Evolutionary conservation across 2,888 invertebrate genomes (phyloP).

Genomic region (Cybosia mesomella): DNA sequence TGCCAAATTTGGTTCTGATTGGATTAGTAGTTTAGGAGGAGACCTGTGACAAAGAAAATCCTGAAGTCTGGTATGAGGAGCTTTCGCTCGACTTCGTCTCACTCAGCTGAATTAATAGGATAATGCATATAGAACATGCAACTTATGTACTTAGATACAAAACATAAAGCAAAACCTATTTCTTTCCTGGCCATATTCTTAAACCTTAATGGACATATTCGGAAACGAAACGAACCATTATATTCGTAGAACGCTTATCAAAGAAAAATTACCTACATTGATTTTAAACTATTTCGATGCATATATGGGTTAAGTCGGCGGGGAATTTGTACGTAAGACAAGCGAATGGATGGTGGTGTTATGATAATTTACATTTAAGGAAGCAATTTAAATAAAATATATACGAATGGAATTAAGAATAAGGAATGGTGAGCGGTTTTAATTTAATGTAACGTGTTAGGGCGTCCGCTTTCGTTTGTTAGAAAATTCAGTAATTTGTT

Average conservation of each 20-base stretch:
- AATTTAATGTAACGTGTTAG: neutral
- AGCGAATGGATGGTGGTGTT: neutral
- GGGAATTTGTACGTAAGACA: neutral
- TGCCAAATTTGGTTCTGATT: too few species aligned
- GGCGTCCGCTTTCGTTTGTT: too few species aligned
- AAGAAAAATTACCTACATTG: neutral
- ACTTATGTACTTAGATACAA: too few species aligned
- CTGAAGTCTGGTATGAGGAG: too few species aligned
- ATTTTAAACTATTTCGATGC: neutral
- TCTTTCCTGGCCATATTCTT: neutral
- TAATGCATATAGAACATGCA: too few species aligned
- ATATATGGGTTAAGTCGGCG: neutral
- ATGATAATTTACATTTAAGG: slow-evolving; percentile 4
- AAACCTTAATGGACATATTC: too few species aligned
- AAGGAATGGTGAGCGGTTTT: neutral
- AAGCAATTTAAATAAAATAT: neutral
- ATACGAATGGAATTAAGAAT: neutral
- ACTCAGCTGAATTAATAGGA: too few species aligned
- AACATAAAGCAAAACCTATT: neutral
- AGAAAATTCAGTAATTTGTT: too few species aligned
- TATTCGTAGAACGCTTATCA: neutral
- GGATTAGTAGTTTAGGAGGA: too few species aligned
- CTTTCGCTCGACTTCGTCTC: too few species aligned
- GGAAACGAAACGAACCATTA: neutral
- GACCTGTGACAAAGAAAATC: too few species aligned